These are phyloP conservation scores for Galerucella pusilla DNA, from an alignment of 2,888 invertebrate species.

Conservation along the genomic window DNA sequence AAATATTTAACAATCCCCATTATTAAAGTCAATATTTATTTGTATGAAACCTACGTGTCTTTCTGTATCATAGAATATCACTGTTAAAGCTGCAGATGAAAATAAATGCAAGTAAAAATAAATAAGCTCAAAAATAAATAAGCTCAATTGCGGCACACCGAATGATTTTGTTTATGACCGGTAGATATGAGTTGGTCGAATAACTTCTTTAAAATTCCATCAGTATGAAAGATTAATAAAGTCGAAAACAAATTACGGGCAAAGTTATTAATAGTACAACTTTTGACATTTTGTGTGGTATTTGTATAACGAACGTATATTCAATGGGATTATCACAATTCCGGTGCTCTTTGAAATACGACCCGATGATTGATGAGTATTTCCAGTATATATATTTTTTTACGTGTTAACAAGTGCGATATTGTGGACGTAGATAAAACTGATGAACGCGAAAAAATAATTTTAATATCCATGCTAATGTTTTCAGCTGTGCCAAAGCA, in stretches of 20 bases:
- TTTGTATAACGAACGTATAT: constrained; percentile 1
- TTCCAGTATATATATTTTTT: not conserved
- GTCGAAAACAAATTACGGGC: not conserved
- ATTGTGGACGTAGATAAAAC: not conserved
- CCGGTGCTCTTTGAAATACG: not conserved
- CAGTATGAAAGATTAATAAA: not conserved
- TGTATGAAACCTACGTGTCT: no score
- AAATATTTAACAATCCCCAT: no score
- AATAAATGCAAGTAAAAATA: not conserved
- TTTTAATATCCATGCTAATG: not conserved
- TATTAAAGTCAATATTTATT: no score
- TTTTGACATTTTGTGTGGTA: constrained; percentile 9
- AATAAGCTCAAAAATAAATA: no score
- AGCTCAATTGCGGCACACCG: not conserved
- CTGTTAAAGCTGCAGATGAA: not conserved
- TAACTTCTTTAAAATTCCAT: constrained; percentile 1
- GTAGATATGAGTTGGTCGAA: not conserved
- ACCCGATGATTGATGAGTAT: constrained; percentile 10
- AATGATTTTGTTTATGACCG: not conserved
- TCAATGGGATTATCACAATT: constrained; percentile 4
- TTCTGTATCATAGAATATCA: no score
- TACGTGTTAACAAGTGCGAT: not conserved
- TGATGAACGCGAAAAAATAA: not conserved
- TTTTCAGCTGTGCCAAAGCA: not conserved
- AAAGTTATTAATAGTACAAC: not conserved